Evolutionary conservation across 1,140 invertebrate genomes (phyloP), one percentile per base, ranked within the genome.

Genomic region (Yoshiicerus persimilis): DNA sequence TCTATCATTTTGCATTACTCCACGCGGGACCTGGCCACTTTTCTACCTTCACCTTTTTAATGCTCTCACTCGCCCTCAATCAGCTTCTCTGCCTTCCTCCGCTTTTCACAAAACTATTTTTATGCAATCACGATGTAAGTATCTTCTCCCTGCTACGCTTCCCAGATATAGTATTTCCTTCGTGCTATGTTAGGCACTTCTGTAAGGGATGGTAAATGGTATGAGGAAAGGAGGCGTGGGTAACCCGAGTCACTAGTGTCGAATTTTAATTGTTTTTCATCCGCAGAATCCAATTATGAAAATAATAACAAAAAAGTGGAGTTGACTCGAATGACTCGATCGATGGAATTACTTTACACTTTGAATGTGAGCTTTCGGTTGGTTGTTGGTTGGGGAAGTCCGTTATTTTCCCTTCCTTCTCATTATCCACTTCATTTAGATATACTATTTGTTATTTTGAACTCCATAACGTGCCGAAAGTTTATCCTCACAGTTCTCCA

Each of bases 201-300:
- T n/a, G n/a, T n/a, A n/a, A n/a, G n/a, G n/a, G n/a, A n/a, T n/a
- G n/a, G n/a, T n/a, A n/a, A n/a, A n/a, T n/a, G n/a, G n/a, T n/a
- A 56, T 56, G 16, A 56, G 8, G n/a, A 56, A 56, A 56, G 47
- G 16, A 16, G 6, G 13, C 2, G 16, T 56, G 5, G 4, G 66
- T 16, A 70, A 80, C 16, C 38, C 23, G 75, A 80, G 32, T 80
- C 75, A 23, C 75, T 56, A 32, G 75, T 80, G 75, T 80, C 30
- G 30, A 80, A 32, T 80, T 80, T 80, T 80, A 80, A 80, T 80
- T 38, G 32, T 36, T 38, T 80, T 32, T 80, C 30, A 32, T 80
- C 34, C 75, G 16, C 75, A 36, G 27, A 80, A 80, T 80, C 75
- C 83, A 85, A 85, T 85, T 85, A 62, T 47, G 83, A 62, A 47